A percentile compares a stretch with the other conserved stretches of the same genome.
These are phyloP conservation scores for Pollicipes pollicipes DNA, from an alignment of 1,140 invertebrate genomes.

Conservation along the genomic window DNA sequence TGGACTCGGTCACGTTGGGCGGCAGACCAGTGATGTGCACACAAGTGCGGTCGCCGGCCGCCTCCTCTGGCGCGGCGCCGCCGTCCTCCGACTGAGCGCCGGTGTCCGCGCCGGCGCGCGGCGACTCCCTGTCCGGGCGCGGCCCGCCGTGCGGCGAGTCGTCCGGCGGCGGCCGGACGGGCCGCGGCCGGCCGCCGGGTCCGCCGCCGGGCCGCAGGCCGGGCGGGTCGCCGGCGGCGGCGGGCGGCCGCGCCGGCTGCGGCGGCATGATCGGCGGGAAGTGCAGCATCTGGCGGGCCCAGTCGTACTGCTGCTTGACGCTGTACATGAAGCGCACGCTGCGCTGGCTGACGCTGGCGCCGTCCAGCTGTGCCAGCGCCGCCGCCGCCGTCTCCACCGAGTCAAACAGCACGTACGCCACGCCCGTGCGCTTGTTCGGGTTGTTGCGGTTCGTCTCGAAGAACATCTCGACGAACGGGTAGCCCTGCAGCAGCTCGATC, in stretches of 20 bases:
- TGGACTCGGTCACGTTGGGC: conserved; percentile 46
- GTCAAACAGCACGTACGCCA: conserved; percentile 11
- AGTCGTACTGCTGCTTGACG: conserved; percentile 8
- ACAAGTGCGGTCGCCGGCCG: not conserved
- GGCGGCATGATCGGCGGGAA: not conserved
- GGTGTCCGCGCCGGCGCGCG: not conserved
- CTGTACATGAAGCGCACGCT: not conserved
- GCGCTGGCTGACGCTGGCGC: conserved; percentile 4
- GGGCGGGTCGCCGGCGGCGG: too few species aligned
- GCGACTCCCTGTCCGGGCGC: too few species aligned
- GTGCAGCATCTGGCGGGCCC: conserved; percentile 25
- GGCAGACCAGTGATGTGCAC: conserved; percentile 51
- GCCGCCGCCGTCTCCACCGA: conserved; percentile 8
- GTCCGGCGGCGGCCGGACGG: not conserved
- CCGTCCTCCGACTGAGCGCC: not conserved
- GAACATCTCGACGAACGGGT: conserved; percentile 9
- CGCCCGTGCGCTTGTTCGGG: not conserved
- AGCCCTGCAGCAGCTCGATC: not conserved
- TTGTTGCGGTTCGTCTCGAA: conserved; percentile 3
- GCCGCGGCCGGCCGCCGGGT: not conserved
- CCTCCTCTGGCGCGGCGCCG: not conserved
- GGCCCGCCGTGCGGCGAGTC: too few species aligned
- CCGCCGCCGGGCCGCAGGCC: not conserved
- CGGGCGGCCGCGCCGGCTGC: too few species aligned
- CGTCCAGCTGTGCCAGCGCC: conserved; percentile 4